Evolutionary conservation across 2,888 invertebrate genomes (phyloP), one percentile per base, ranked within the genome.

Genomic region (Byasa hedistus): DNA sequence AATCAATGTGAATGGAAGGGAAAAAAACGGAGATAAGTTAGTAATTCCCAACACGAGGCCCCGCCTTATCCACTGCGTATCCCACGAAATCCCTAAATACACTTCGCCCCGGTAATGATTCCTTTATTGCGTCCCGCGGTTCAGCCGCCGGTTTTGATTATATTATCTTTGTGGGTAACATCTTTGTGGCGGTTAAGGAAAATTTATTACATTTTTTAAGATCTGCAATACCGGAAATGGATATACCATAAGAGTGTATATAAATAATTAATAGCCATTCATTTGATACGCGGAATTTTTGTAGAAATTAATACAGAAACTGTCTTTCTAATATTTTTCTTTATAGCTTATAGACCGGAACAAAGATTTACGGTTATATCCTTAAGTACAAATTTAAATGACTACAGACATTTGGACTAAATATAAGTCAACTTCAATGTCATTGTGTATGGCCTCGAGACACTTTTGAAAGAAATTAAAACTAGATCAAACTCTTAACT

Each of bases 41-140:
- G 64, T 68, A 68, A 68, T 68, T 68, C 64, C 67, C 64, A 64
- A 64, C 64, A 68, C 64, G 57, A 61, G 60, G 67, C 61, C 60
- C 67, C 64, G 64, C 64, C 64, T 68, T 68, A 68, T 68, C 67
- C 67, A 68, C 64, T 68, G 64, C 67, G 67, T 68, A 68, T 68
- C 67, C 65, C 64, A n/a, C 61, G 67, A 68, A 68, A 68, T 68
- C 67, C 67, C 64, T 57, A 64, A 68, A 64, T 64, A 68, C 63
- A 68, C 67, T 68, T 61, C 67, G 61, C 67, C 67, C 64, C 67
- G 61, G 64, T 68, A 68, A 68, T 68, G 67, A 68, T 68, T 68
- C 67, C 67, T 68, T 68, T 68, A 68, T 68, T 68, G 64, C 64
- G 64, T 68, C 67, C 61, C 67, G 64, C 64, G 59, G 64, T 60